Evolutionary conservation across 2,797 vertebrate species (phyloP).

Genomic region (Zalophus californianus): DNA sequence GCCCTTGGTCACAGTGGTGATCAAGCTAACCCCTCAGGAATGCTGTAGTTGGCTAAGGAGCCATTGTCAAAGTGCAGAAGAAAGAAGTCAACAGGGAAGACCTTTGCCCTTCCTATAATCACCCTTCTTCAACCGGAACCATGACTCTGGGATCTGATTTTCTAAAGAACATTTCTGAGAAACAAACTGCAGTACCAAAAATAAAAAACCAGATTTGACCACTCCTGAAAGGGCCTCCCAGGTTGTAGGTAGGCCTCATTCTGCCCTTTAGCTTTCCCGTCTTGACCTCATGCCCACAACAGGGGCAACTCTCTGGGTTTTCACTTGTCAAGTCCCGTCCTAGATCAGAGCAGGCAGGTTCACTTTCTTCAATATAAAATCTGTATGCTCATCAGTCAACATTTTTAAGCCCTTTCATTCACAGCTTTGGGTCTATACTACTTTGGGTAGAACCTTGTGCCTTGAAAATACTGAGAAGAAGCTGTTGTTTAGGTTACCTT

Average conservation of each 20-base stretch:
- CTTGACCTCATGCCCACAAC: rapidly evolving
- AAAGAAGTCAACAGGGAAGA: neutral
- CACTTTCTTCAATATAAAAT: neutral
- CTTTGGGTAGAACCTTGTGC: neutral
- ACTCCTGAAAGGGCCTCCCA: neutral
- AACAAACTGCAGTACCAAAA: neutral
- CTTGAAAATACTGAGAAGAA: neutral
- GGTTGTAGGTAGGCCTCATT: neutral
- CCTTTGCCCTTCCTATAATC: neutral
- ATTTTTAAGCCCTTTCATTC: neutral
- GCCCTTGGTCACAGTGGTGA: neutral
- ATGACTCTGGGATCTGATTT: neutral
- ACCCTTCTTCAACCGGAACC: neutral
- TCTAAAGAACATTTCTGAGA: neutral
- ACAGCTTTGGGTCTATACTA: neutral
- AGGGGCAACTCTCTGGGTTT: neutral
- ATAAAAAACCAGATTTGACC: neutral
- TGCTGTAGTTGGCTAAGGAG: neutral
- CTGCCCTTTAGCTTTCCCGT: neutral
- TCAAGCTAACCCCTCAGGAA: neutral
- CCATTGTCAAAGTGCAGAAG: rapidly evolving
- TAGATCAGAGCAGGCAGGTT: neutral
- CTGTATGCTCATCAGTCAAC: neutral
- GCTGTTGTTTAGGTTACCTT: neutral
- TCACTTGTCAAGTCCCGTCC: neutral